Evolutionary conservation across 2,113 vertebrate genomes (phyloP).

Genomic region (Takifugu bimaculatus): DNA sequence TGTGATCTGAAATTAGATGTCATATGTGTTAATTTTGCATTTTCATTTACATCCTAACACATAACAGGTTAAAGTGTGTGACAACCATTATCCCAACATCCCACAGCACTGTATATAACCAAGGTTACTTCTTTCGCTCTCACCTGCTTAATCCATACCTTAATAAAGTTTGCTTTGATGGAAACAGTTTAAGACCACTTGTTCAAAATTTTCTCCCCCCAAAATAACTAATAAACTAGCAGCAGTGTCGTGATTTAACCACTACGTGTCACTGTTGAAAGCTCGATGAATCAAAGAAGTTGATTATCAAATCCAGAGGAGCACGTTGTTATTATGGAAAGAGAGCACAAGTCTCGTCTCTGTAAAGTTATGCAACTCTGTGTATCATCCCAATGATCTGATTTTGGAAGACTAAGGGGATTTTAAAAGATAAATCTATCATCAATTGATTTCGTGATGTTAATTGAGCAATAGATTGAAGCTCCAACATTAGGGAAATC

Average conservation of each 20-base stretch:
- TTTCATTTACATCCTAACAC: not conserved
- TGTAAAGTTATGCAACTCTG: conserved; percentile 17
- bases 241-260: not conserved
- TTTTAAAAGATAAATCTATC: not conserved
- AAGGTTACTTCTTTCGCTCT: conserved; percentile 7
- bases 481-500: too few species aligned
- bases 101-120: conserved; percentile 28
- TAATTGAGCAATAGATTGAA: too few species aligned
- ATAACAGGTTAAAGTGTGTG: too few species aligned
- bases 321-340: conserved; percentile 26
- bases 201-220: not conserved
- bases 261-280: conserved; percentile 1
- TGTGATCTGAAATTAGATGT: not conserved
- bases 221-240: not conserved
- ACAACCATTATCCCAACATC: not conserved
- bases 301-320: not conserved
- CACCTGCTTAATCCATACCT: conserved; percentile 20
- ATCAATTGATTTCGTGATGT: too few species aligned
- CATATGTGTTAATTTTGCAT: not conserved
- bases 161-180: conserved; percentile 50
- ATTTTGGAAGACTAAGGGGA: not conserved
- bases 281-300: accelerated
- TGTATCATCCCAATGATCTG: conserved; percentile 2
- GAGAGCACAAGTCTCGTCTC: not conserved
- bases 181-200: not conserved